Evolutionary conservation across 2,797 vertebrate genomes (phyloP).

Genomic region (Potorous gilbertii): DNA sequence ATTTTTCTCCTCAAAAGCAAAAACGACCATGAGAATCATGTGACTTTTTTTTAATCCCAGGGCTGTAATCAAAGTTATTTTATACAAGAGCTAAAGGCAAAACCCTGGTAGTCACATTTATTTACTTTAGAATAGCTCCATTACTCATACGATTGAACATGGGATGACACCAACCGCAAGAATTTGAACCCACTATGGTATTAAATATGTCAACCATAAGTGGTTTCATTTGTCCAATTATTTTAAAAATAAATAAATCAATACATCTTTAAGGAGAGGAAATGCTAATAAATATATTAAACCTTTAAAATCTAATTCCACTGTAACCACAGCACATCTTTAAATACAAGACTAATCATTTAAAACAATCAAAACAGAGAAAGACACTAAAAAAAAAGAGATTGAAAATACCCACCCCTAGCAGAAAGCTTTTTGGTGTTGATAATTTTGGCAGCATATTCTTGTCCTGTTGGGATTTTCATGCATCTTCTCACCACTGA

Average conservation of each 20-base stretch:
- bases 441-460: constrained; percentile 98
- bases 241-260: constrained; percentile 50
- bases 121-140: constrained; percentile 8
- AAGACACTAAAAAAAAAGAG: constrained; percentile 39
- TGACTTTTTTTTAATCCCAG: constrained; percentile 53
- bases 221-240: constrained; percentile 17
- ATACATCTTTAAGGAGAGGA: constrained; percentile 37
- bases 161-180: background rate
- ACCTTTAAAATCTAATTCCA: constrained; percentile 34
- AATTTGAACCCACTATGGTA: constrained; percentile 10
- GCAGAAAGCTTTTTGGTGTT: constrained; percentile 99
- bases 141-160: constrained; percentile 20
- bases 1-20: constrained; percentile 67
- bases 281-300: constrained; percentile 32
- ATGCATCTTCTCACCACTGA: constrained; percentile 97
- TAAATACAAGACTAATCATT: constrained; percentile 36
- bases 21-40: constrained; percentile 59
- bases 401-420: constrained; percentile 89
- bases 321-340: constrained; percentile 23
- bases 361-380: constrained; percentile 40
- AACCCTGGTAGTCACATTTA: background rate
- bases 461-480: constrained; percentile 97
- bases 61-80: constrained; percentile 43
- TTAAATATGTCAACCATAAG: constrained; percentile 29
- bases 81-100: constrained; percentile 31